phyloP scores from a whole-genome alignment of 1,140 invertebrate genomes.

The Saccostrea cuccullata region DNA sequence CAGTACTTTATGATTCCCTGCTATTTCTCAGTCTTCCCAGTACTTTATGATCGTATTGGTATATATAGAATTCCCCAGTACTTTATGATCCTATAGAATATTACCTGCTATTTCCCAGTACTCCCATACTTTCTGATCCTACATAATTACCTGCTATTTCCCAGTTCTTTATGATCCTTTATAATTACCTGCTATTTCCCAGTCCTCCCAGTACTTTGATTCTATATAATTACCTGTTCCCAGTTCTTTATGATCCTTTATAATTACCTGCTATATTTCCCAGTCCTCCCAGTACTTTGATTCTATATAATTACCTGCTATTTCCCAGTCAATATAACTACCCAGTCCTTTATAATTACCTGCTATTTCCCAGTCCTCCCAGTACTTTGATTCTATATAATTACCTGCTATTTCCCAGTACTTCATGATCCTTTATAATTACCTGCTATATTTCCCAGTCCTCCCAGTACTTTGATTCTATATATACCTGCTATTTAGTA shows the following conservation, averaged over 20 bases:
- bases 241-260: conserved; percentile 41
- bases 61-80: too few species aligned
- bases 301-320: background rate
- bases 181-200: background rate
- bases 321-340: background rate
- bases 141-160: too few species aligned
- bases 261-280: too few species aligned
- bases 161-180: background rate
- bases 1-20: background rate
- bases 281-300: too few species aligned
- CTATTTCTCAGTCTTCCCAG: too few species aligned
- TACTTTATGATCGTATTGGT: too few species aligned
- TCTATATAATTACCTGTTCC: conserved; percentile 46
- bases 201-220: background rate
- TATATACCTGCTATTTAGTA: background rate
- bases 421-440: background rate
- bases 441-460: background rate
- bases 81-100: too few species aligned
- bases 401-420: background rate
- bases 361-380: background rate
- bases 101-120: too few species aligned
- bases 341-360: background rate
- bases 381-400: background rate
- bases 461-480: background rate
- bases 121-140: too few species aligned